Percentiles rank a stretch among this genome's conserved stretches.
Conservation (phyloP, 2,113 vertebrate genomes). For the Eurypyga helias region DNA sequence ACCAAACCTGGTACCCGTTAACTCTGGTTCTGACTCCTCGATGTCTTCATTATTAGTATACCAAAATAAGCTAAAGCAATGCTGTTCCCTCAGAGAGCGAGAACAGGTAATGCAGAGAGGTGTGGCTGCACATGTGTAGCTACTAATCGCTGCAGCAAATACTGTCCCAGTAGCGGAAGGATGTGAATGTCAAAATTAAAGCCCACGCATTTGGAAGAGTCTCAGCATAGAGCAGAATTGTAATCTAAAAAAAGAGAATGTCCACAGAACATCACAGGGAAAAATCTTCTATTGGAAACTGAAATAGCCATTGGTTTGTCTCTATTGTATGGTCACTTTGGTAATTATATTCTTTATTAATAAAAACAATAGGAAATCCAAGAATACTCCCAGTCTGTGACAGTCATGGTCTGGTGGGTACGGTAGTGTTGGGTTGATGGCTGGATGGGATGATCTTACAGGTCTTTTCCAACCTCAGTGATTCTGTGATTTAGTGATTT, state of each 20-base stretch:
- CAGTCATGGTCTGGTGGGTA: neutral
- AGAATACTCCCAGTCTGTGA: neutral
- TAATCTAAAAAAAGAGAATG: neutral
- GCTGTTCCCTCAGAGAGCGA: neutral
- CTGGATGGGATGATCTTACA: too few relatives aligned
- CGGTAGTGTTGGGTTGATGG: too few relatives aligned
- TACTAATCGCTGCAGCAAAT: neutral
- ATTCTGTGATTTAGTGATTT: neutral
- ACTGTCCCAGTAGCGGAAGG: neutral
- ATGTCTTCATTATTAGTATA: neutral
- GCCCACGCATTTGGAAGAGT: neutral
- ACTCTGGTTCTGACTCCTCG: neutral
- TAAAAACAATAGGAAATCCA: neutral
- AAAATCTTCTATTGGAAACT: neutral
- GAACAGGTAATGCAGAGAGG: neutral
- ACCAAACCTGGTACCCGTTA: accelerated
- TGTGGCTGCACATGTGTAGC: neutral
- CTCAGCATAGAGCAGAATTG: neutral
- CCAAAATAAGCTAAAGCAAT: neutral
- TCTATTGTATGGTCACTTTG: neutral
- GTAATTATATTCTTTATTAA: neutral
- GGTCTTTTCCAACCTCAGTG: too few relatives aligned
- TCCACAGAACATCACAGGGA: accelerated
- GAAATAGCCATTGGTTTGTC: neutral
- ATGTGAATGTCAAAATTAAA: neutral